Evolutionary conservation across 2,113 vertebrate genomes (phyloP).

Genomic region (Triplophysa siluroides): DNA sequence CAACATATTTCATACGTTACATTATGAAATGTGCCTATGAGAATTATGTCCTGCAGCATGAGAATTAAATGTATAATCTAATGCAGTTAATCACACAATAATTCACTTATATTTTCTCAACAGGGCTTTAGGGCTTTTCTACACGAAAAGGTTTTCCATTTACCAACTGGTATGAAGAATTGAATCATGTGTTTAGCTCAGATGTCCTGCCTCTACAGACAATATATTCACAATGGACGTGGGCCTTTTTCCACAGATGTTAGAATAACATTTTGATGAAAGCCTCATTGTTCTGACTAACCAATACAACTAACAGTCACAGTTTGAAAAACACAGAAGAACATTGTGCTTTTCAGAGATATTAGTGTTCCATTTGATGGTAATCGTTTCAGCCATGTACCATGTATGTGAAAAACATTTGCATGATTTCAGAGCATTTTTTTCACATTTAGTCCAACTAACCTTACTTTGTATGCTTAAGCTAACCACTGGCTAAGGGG

Average conservation of each 20-base stretch:
- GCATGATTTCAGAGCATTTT: neutral
- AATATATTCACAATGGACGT: conserved; percentile 2
- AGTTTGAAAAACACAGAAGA: neutral
- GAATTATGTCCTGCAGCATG: conserved; percentile 4
- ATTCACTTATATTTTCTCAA: neutral
- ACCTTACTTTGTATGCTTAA: neutral
- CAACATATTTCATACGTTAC: neutral
- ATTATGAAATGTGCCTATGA: conserved; percentile 8
- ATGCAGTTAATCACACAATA: conserved; percentile 18
- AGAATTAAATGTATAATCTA: conserved; percentile 6
- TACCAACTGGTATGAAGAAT: neutral
- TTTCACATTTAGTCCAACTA: neutral
- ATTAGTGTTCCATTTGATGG: neutral
- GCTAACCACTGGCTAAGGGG: neutral
- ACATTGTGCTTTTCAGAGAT: neutral
- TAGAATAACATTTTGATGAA: neutral
- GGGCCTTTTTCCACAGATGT: neutral
- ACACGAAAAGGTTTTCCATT: neutral
- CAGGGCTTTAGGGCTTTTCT: neutral
- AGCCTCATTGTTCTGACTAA: neutral
- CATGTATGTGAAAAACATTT: neutral
- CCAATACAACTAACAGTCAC: neutral
- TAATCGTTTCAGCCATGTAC: no score
- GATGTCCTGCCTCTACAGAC: conserved; percentile 4
- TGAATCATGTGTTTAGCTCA: conserved; percentile 30